Evolutionary conservation across 1,140 invertebrate genomes (phyloP).

Genomic region (Venustaconcha ellipsiformis): DNA sequence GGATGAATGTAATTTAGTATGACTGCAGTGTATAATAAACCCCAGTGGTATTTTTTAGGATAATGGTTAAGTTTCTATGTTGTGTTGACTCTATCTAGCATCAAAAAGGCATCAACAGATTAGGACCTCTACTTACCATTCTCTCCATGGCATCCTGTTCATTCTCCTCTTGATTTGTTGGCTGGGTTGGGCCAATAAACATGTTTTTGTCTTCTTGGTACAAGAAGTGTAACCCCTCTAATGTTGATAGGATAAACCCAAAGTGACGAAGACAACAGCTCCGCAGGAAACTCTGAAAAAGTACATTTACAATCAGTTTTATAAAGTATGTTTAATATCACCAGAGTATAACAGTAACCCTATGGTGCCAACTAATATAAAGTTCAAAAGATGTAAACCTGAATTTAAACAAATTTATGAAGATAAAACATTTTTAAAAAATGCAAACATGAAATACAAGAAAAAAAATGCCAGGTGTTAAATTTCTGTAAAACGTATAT

Average conservation of each 20-base stretch:
- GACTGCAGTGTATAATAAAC: no score
- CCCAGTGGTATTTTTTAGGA: no score
- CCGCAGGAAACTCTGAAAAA: slow-evolving; percentile 62
- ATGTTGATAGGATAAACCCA: slow-evolving; percentile 62
- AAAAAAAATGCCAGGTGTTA: neutral
- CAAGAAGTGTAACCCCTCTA: slow-evolving; percentile 56
- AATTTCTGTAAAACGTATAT: no score
- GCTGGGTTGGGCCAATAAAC: slow-evolving; percentile 62
- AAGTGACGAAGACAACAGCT: slow-evolving; percentile 64
- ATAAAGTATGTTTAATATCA: neutral
- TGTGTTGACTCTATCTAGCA: no score
- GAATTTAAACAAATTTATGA: neutral
- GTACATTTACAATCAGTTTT: neutral
- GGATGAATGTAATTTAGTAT: no score
- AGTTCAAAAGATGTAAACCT: neutral
- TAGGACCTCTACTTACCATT: slow-evolving; percentile 46
- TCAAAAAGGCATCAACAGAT: neutral
- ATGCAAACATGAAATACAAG: neutral
- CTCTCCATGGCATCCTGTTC: slow-evolving; percentile 58
- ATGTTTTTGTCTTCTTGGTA: slow-evolving; percentile 56
- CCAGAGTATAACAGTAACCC: neutral
- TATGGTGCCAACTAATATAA: no score
- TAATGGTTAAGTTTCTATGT: no score
- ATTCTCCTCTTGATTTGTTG: slow-evolving; percentile 35
- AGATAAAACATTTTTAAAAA: no score